A percentile compares a stretch with the other conserved stretches of the same genome.
Conservation (phyloP, 2,888 invertebrate genomes). For the Drosophila kanekoi region DNA sequence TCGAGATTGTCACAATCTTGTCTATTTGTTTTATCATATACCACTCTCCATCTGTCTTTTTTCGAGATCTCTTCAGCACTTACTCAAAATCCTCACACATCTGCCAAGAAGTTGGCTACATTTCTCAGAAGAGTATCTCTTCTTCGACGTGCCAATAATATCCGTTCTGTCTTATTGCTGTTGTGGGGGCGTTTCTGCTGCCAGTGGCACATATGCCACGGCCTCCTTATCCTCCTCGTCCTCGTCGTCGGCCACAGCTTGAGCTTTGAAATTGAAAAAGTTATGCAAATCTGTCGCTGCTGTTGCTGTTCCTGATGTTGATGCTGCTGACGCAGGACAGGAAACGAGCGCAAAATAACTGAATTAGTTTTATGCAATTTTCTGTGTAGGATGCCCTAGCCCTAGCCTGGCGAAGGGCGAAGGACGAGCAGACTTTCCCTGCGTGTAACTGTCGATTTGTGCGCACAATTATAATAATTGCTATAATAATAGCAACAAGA, state of each 20-base stretch:
- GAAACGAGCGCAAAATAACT: conserved; percentile 68
- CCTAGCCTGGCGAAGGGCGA: conserved; percentile 17
- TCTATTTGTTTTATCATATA: no score
- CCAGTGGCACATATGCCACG: conserved; percentile 56
- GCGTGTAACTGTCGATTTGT: conserved; percentile 74
- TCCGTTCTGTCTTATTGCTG: neutral
- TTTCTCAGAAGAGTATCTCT: no score
- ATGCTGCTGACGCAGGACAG: conserved; percentile 50
- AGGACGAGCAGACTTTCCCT: conserved; percentile 38
- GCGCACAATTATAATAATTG: conserved; percentile 79
- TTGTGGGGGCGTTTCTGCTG: conserved; percentile 20
- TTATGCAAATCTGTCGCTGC: conserved; percentile 69
- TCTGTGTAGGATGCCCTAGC: conserved; percentile 27
- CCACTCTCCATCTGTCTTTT: no score
- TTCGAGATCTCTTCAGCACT: no score
- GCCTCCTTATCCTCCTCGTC: conserved; percentile 62
- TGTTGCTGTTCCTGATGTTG: conserved; percentile 32
- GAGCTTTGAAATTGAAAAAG: conserved; percentile 80
- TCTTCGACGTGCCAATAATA: no score
- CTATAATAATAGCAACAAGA: conserved; percentile 68
- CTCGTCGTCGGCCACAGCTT: conserved; percentile 74
- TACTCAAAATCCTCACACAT: no score
- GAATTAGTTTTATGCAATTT: conserved; percentile 73
- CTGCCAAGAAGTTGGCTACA: no score
- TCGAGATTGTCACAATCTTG: no score